phyloP scores from a whole-genome alignment of 1,140 invertebrate species.

The Belonocnema kinseyi region DNA sequence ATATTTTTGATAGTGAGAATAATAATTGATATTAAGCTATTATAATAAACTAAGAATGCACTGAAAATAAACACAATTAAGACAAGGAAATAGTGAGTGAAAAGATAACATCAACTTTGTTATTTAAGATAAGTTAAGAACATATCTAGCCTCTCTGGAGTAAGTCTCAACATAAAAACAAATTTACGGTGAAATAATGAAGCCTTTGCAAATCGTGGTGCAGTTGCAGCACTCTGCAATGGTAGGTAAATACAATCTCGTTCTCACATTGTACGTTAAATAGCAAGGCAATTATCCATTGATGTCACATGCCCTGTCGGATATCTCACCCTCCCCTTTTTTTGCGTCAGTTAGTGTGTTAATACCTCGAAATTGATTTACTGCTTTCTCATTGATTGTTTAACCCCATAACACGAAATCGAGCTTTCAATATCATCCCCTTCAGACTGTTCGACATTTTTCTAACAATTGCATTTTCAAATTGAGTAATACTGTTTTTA shows the following conservation, averaged over 20 bases:
- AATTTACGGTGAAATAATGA: conserved; percentile 6
- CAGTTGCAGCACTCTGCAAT: not conserved
- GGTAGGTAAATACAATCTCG: conserved; percentile 7
- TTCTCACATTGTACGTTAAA: conserved; percentile 5
- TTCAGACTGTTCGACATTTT: not conserved
- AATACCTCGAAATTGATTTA: conserved; percentile 21
- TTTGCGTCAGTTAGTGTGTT: conserved; percentile 13
- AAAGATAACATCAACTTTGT: not conserved
- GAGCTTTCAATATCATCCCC: conserved; percentile 11
- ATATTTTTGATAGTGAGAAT: too few species aligned
- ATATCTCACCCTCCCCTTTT: not conserved
- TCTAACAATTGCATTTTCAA: conserved; percentile 19
- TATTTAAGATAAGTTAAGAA: conserved; percentile 18
- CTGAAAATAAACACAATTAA: too few species aligned
- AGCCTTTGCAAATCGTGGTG: not conserved
- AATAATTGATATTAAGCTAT: too few species aligned
- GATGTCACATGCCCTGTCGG: not conserved
- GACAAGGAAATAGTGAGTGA: not conserved
- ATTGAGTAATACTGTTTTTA: not conserved
- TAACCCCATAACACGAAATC: conserved; percentile 16
- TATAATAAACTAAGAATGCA: too few species aligned
- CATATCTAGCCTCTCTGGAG: not conserved
- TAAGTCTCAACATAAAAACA: conserved; percentile 21
- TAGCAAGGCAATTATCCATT: conserved; percentile 22
- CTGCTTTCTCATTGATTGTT: conserved; percentile 17